Evolutionary conservation across 1,140 invertebrate genomes (phyloP).

Genomic region (Drosophila nigromelanica): DNA sequence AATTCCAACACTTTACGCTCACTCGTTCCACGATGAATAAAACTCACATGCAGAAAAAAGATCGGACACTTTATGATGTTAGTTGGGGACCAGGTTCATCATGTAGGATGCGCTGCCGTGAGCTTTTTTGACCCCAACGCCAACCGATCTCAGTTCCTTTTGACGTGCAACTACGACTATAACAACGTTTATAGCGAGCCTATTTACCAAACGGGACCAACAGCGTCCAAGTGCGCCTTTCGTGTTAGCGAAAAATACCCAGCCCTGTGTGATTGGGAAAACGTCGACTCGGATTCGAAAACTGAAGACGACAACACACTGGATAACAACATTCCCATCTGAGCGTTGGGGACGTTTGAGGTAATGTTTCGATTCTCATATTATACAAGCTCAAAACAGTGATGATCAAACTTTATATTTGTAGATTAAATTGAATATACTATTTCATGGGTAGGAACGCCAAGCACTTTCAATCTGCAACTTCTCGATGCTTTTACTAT

Average conservation of each 20-base stretch:
- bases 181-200: constrained; percentile 69
- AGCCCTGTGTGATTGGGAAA: constrained; percentile 65
- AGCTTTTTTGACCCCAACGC: constrained; percentile 45
- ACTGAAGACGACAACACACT: constrained; percentile 52
- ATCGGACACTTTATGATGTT: constrained; percentile 76
- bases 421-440: too few species aligned
- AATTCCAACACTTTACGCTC: not conserved
- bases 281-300: constrained; percentile 27
- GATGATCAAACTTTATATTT: too few species aligned
- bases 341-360: too few species aligned
- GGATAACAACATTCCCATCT: constrained; percentile 36
- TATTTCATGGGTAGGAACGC: too few species aligned
- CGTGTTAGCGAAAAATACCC: constrained; percentile 60
- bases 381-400: too few species aligned
- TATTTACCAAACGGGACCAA: constrained; percentile 59
- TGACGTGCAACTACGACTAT: constrained; percentile 80
- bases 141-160: constrained; percentile 58
- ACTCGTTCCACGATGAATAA: not conserved
- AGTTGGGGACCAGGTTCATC: constrained; percentile 68
- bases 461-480: too few species aligned
- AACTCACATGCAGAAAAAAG: constrained; percentile 52
- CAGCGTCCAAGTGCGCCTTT: constrained; percentile 62
- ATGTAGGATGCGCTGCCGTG: constrained; percentile 72
- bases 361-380: too few species aligned
- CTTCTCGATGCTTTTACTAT: too few species aligned